Evolutionary conservation across 2,888 invertebrate genomes (phyloP), one percentile per base, ranked within the genome.

Genomic region (Drosophila melanocephala): DNA sequence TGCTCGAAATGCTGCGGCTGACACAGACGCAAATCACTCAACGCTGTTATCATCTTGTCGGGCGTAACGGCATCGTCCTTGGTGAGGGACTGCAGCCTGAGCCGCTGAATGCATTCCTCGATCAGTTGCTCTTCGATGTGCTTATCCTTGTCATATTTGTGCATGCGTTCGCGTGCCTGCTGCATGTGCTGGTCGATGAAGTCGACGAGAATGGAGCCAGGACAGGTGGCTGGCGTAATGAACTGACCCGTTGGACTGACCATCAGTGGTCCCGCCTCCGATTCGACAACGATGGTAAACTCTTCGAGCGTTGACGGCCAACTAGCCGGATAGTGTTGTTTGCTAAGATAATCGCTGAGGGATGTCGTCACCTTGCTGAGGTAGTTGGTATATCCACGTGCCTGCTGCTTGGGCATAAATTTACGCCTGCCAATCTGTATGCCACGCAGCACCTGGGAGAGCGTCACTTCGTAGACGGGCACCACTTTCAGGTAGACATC

Each of bases 1-100:
- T 96, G 96, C 19, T 77, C 60, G 37, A 92, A 90, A 75, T 95
- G 94, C n/a, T 97, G 94, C 89, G 94, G 93, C 26, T 79, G 77
- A 7, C 79, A 77, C 22, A 66, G 70, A 12, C 98, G 94, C 63
- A 99, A 93, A 53, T 96, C 94, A 86, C 96, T 95, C 90, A 97
- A 96, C 88, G 97, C 98, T 67, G 95, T 94, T 71, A 98, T 98
- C 98, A 98, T 98, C 73, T 97, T 95, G 73, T 96, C 96, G 0
- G 98, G 98, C 0, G 97, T 97, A 16, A 99, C 96, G 81, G 97
- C 97, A 92, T 98, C 98, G 85, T 98, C 98, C 93, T 98, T 98
- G 75, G 95, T 95, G 2, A 99, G 94, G n/a, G 96, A 95, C 37
- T 95, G 94, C 37, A 98, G 94, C 16, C 95, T 94, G 35, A 98